Evolutionary conservation across 37 sponge, comb jelly and placozoan genomes (phyloP).

Genomic region (Spongia lamella): DNA sequence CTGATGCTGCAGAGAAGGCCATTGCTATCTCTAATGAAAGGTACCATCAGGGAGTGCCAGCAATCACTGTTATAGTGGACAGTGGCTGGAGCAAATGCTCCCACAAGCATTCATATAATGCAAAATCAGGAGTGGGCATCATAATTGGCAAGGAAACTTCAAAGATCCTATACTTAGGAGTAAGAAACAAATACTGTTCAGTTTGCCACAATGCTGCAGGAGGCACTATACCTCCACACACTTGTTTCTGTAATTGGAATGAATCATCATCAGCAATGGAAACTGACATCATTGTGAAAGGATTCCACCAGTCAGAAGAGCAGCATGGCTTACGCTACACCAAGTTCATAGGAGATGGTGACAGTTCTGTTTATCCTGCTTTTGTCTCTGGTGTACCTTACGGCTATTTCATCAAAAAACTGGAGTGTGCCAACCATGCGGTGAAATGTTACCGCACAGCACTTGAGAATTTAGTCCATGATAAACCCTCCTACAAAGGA

Average conservation of each 20-base stretch:
- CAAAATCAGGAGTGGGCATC: constrained; percentile 9
- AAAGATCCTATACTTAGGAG: no score
- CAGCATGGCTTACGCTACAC: constrained; percentile 47
- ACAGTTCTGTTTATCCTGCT: constrained; percentile 34
- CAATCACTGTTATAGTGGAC: constrained; percentile 36
- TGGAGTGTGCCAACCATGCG: constrained; percentile 60
- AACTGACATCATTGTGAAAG: constrained; percentile 40
- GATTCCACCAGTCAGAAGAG: constrained; percentile 34
- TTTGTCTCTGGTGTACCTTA: constrained; percentile 21
- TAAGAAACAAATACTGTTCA: no score
- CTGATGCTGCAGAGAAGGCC: constrained; percentile 6
- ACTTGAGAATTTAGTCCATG: constrained; percentile 31
- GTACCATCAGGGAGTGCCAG: constrained; percentile 37
- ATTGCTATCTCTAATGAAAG: not conserved
- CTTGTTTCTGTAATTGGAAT: constrained; percentile 34
- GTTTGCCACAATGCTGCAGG: no score
- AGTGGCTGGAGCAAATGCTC: constrained; percentile 33
- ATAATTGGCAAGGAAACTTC: no score
- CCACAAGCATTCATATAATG: constrained; percentile 9
- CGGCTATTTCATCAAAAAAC: constrained; percentile 27
- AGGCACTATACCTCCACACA: not conserved
- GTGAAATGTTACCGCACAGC: constrained; percentile 47
- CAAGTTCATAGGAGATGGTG: no score
- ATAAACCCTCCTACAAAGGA: constrained; percentile 33
- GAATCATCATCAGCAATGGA: no score